Conservation (phyloP, 2,888 invertebrate genomes). For the Thumatha senex region DNA sequence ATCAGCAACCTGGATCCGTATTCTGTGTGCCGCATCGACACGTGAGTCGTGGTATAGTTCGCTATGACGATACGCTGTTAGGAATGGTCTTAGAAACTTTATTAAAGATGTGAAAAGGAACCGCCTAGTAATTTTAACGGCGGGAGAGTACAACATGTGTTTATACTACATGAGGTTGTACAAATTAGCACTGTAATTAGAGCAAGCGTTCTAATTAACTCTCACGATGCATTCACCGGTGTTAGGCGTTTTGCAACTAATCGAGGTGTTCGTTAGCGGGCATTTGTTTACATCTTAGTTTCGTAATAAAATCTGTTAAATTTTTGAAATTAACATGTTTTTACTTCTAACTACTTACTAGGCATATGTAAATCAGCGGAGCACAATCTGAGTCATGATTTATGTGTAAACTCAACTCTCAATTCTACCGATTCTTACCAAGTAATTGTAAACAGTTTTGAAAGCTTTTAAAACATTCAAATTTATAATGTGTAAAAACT, state of each 20-base stretch:
- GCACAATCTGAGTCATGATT: conserved; percentile 1
- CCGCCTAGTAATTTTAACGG: conserved; percentile 10
- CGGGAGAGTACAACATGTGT: conserved; percentile 11
- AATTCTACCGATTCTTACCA: neutral
- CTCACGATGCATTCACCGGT: conserved; percentile 23
- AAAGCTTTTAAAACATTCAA: neutral
- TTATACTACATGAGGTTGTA: conserved; percentile 25
- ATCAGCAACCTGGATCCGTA: conserved; percentile 54
- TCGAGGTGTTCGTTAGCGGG: conserved; percentile 30
- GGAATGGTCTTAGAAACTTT: conserved; percentile 16
- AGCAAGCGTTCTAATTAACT: conserved; percentile 29
- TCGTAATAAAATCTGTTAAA: conserved; percentile 24
- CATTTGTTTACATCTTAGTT: conserved; percentile 39
- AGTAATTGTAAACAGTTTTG: neutral
- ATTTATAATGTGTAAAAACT: too few relatives aligned
- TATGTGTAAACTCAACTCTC: neutral
- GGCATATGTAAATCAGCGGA: neutral
- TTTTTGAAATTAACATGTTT: conserved; percentile 8
- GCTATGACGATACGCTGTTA: conserved; percentile 19
- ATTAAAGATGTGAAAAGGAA: conserved; percentile 8
- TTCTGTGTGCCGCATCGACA: conserved; percentile 44
- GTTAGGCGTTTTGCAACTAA: conserved; percentile 31
- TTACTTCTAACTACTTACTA: neutral
- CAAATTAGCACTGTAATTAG: conserved; percentile 32
- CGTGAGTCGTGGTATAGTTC: conserved; percentile 49